A percentile compares a stretch with the other conserved stretches of the same genome.
Conservation (phyloP, 2,797 vertebrate genomes). For the Emydoidea blandingii region DNA sequence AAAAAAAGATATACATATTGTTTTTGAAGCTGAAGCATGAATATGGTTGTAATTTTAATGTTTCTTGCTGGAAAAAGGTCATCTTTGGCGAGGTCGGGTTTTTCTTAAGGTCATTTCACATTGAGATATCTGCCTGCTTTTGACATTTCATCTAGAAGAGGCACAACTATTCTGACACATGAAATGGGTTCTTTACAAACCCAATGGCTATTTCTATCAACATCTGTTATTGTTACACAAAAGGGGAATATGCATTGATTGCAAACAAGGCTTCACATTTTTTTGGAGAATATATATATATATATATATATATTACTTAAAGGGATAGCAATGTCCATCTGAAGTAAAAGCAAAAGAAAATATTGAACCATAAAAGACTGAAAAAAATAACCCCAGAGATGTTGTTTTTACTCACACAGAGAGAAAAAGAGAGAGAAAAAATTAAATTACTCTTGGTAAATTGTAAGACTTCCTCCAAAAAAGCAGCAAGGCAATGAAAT, state of each 20-base stretch:
- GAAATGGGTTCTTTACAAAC: slow-evolving; percentile 82
- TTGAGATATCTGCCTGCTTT: slow-evolving; percentile 79
- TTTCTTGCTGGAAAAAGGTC: slow-evolving; percentile 81
- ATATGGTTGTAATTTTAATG: slow-evolving; percentile 81
- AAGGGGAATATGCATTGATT: slow-evolving; percentile 77
- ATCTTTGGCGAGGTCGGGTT: slow-evolving; percentile 79
- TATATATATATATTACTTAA: slow-evolving; percentile 69
- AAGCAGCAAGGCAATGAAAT: slow-evolving; percentile 46
- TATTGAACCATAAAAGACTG: background rate
- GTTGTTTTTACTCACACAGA: slow-evolving; percentile 9
- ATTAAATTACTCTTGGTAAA: slow-evolving; percentile 4
- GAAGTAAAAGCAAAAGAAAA: slow-evolving; percentile 30
- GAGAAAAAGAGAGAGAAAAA: slow-evolving; percentile 20
- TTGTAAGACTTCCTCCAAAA: slow-evolving; percentile 34
- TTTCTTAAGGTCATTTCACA: slow-evolving; percentile 84
- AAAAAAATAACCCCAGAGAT: background rate
- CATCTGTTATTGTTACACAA: slow-evolving; percentile 78
- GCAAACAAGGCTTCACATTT: slow-evolving; percentile 71
- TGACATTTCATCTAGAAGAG: slow-evolving; percentile 81
- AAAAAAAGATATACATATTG: slow-evolving; percentile 74
- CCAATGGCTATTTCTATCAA: slow-evolving; percentile 82
- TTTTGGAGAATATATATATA: slow-evolving; percentile 72
- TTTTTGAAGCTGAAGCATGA: slow-evolving; percentile 80
- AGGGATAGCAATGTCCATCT: slow-evolving; percentile 56
- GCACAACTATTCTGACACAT: slow-evolving; percentile 81